phyloP scores from a whole-genome alignment of 2,888 invertebrate species.

The Asteroscopus sphinx region DNA sequence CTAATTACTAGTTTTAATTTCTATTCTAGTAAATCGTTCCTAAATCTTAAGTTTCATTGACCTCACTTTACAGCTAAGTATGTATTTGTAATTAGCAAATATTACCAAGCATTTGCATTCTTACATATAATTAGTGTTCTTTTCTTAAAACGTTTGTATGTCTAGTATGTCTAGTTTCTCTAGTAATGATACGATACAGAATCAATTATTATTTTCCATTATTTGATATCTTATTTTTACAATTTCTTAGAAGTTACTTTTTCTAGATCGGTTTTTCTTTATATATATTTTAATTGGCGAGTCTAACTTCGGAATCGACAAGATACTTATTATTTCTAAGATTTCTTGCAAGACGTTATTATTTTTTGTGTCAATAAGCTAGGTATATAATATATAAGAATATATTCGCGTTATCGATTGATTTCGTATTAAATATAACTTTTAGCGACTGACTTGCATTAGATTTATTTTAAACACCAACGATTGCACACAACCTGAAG shows the following conservation, averaged over 20 bases:
- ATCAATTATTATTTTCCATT: conserved; percentile 9
- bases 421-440: too few species aligned
- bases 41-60: not conserved
- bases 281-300: conserved; percentile 23
- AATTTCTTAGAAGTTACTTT: conserved; percentile 22
- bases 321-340: not conserved
- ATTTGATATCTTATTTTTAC: conserved; percentile 8
- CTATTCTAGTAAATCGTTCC: not conserved
- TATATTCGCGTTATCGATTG: too few species aligned
- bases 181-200: not conserved
- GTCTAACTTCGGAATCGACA: conserved; percentile 1
- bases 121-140: not conserved
- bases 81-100: conserved; percentile 7
- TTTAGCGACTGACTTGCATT: not conserved
- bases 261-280: conserved; percentile 14
- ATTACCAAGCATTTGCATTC: not conserved
- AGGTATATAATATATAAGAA: too few species aligned
- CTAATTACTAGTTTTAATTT: not conserved
- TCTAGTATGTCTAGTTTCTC: not conserved
- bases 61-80: not conserved
- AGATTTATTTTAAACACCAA: conserved; percentile 1
- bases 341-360: conserved; percentile 4
- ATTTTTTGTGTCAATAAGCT: not conserved
- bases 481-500: conserved; percentile 6
- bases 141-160: not conserved